These are phyloP conservation scores for Cebuella pygmaea DNA, from an alignment of 2,797 vertebrate species.

Conservation along the genomic window DNA sequence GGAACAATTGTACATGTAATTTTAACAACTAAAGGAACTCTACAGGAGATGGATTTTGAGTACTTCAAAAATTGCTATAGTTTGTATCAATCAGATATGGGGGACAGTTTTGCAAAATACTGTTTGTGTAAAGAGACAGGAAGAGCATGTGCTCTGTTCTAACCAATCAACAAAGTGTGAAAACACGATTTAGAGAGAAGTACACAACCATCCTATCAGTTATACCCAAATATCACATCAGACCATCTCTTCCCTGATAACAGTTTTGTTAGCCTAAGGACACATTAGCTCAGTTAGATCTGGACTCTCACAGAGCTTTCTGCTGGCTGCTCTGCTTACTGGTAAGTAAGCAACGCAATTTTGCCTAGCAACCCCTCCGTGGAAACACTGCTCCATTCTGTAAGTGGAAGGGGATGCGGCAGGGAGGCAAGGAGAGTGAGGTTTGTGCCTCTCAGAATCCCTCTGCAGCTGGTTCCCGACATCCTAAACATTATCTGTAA, in stretches of 20 bases:
- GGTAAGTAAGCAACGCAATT: neutral
- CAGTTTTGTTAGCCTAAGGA: neutral
- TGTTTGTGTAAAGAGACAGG: neutral
- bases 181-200: neutral
- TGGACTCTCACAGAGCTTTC: neutral
- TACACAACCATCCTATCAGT: neutral
- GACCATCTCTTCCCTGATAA: neutral
- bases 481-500: neutral
- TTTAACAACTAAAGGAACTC: constrained; percentile 14
- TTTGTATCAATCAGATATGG: neutral
- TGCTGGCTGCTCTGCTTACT: neutral
- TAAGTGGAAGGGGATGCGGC: neutral
- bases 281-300: neutral
- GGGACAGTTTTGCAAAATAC: neutral
- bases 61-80: neutral
- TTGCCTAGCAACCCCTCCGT: constrained; percentile 7
- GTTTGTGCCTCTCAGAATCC: neutral
- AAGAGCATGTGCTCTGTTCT: neutral
- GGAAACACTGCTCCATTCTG: neutral
- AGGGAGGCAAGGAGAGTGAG: neutral
- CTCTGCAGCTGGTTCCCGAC: neutral
- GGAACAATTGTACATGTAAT: neutral
- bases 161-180: neutral
- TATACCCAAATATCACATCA: neutral
- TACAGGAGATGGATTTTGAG: constrained; percentile 11